phyloP scores from a whole-genome alignment of 30 jellyfish, hydroid and myxozoan genomes.

The Calvadosia cruxmelitensis region DNA sequence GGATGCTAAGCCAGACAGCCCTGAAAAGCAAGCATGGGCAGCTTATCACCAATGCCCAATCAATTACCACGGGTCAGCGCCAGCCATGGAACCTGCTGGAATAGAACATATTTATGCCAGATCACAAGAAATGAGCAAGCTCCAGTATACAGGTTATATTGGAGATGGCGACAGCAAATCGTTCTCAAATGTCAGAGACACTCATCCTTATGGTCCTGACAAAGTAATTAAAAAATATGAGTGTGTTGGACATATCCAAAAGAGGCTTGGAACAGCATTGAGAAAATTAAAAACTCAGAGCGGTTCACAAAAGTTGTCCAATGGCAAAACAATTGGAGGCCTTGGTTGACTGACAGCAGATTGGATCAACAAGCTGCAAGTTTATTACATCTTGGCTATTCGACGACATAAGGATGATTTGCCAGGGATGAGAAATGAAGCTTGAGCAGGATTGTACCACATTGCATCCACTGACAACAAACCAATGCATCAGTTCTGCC shows the following conservation, averaged over 20 bases:
- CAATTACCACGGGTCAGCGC: slow-evolving; percentile 17
- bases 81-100: slow-evolving; percentile 28
- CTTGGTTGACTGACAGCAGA: slow-evolving; percentile 15
- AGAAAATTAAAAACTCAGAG: slow-evolving; percentile 6
- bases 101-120: neutral
- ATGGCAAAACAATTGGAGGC: slow-evolving; percentile 35
- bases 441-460: slow-evolving; percentile 9
- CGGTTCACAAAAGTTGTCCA: neutral
- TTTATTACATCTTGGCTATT: slow-evolving; percentile 14
- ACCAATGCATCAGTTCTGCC: slow-evolving; percentile 2
- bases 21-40: slow-evolving; percentile 6
- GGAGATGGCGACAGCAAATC: slow-evolving; percentile 16
- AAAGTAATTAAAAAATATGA: slow-evolving; percentile 13
- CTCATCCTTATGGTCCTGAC: neutral
- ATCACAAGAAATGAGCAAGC: slow-evolving; percentile 4
- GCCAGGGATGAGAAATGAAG: slow-evolving; percentile 13
- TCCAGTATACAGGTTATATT: slow-evolving; percentile 19
- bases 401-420: slow-evolving; percentile 8
- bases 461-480: neutral
- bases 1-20: slow-evolving; percentile 1
- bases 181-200: neutral
- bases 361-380: slow-evolving; percentile 12
- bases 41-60: slow-evolving; percentile 18
- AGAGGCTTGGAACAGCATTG: slow-evolving; percentile 24
- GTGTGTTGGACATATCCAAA: slow-evolving; percentile 3